Evolutionary conservation across 2,888 invertebrate genomes (phyloP).

Genomic region (Agrotis puta): DNA sequence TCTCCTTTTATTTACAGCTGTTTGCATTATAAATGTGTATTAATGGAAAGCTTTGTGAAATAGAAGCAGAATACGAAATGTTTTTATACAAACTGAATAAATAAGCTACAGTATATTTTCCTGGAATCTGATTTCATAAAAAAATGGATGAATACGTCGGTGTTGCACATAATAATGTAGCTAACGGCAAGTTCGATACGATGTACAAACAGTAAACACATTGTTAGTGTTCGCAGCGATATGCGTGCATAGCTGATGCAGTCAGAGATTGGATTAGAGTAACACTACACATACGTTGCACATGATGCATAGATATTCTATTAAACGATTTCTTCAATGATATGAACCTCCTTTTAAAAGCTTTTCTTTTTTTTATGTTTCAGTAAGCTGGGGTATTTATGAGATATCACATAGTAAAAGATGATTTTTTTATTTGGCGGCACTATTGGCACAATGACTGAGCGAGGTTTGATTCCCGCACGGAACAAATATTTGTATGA

Average conservation of each 20-base stretch:
- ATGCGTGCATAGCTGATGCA: slow-evolving; percentile 20
- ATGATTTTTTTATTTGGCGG: too few species aligned
- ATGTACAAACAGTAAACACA: neutral
- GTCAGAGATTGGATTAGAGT: slow-evolving; percentile 34
- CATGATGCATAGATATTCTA: neutral
- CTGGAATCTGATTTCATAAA: too few species aligned
- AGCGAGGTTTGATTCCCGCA: too few species aligned
- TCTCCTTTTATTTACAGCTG: slow-evolving; percentile 5
- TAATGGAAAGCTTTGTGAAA: neutral
- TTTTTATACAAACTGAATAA: neutral
- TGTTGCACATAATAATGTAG: neutral
- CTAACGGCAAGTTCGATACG: neutral
- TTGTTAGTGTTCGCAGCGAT: neutral
- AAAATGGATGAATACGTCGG: neutral
- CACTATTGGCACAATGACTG: too few species aligned
- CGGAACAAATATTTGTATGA: too few species aligned
- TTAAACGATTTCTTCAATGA: neutral
- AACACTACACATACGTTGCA: neutral
- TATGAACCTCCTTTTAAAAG: neutral
- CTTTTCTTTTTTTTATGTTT: neutral
- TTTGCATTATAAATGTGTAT: neutral
- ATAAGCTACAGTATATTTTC: neutral
- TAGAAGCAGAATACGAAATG: neutral
- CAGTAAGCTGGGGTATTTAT: neutral
- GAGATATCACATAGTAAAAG: too few species aligned